Conservation (phyloP, 2,797 vertebrate genomes). For the Anguilla pacifica region DNA sequence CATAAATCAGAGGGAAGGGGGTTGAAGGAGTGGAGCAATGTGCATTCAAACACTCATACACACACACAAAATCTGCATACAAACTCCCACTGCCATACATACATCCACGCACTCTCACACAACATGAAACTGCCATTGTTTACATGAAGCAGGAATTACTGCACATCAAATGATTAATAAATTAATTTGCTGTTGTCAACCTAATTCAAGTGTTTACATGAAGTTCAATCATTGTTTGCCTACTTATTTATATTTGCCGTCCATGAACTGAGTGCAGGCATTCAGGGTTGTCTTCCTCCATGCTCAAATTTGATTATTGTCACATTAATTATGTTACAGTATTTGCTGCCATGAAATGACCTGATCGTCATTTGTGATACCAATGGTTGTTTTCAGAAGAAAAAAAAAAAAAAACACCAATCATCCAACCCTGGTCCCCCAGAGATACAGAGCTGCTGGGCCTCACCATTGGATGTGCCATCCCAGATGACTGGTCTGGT, state of each 20-base stretch:
- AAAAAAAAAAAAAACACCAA: not conserved
- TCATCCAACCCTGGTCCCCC: not conserved
- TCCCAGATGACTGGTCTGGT: not conserved
- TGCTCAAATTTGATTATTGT: not conserved
- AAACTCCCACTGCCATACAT: not conserved
- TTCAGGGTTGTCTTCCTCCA: not conserved
- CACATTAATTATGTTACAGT: slow-evolving; percentile 8
- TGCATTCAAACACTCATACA: not conserved
- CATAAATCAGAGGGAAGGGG: slow-evolving; percentile 3
- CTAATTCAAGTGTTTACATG: slow-evolving; percentile 2
- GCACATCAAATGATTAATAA: too few relatives aligned
- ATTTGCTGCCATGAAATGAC: not conserved
- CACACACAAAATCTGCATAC: not conserved
- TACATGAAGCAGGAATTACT: not conserved
- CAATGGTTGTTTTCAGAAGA: not conserved
- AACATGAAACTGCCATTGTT: not conserved
- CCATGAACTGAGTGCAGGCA: not conserved
- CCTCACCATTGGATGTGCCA: not conserved
- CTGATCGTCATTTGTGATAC: not conserved
- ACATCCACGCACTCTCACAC: not conserved
- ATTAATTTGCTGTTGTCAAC: not conserved
- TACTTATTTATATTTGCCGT: not conserved
- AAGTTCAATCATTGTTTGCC: not conserved
- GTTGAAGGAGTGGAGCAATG: not conserved
- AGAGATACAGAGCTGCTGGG: not conserved